Conservation (phyloP, 1,140 invertebrate species). For the Musca vetustissima region DNA sequence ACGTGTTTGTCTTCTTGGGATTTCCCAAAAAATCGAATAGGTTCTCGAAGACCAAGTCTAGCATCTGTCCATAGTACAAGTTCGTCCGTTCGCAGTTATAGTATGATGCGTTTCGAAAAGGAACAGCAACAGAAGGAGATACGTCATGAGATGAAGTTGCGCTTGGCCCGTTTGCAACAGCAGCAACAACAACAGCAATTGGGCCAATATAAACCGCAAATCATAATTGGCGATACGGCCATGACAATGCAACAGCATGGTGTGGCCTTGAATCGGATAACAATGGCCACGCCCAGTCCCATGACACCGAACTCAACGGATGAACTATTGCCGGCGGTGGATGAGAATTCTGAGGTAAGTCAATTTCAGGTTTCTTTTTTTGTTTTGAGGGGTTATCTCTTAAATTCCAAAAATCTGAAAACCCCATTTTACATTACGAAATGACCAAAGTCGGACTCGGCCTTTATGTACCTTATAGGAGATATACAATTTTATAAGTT, state of each 20-base stretch:
- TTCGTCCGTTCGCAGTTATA: slow-evolving; percentile 77
- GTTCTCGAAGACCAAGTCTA: slow-evolving; percentile 79
- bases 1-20: too few species aligned
- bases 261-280: slow-evolving; percentile 34
- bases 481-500: too few species aligned
- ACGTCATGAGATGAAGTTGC: slow-evolving; percentile 70
- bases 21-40: too few species aligned
- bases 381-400: too few species aligned
- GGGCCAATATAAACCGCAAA: slow-evolving; percentile 52
- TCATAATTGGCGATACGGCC: slow-evolving; percentile 50
- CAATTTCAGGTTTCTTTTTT: too few species aligned
- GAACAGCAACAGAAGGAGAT: slow-evolving; percentile 77
- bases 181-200: slow-evolving; percentile 37
- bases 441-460: too few species aligned
- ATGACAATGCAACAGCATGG: slow-evolving; percentile 36
- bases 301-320: slow-evolving; percentile 75
- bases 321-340: slow-evolving; percentile 72
- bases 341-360: slow-evolving; percentile 71
- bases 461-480: too few species aligned
- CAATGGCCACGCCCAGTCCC: slow-evolving; percentile 69
- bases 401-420: too few species aligned
- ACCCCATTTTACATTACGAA: too few species aligned
- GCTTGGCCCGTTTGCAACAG: slow-evolving; percentile 64
- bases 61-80: slow-evolving; percentile 77
- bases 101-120: slow-evolving; percentile 71